phyloP scores from a whole-genome alignment of 1,140 invertebrate genomes.

The Druon quercuslanigerum region DNA sequence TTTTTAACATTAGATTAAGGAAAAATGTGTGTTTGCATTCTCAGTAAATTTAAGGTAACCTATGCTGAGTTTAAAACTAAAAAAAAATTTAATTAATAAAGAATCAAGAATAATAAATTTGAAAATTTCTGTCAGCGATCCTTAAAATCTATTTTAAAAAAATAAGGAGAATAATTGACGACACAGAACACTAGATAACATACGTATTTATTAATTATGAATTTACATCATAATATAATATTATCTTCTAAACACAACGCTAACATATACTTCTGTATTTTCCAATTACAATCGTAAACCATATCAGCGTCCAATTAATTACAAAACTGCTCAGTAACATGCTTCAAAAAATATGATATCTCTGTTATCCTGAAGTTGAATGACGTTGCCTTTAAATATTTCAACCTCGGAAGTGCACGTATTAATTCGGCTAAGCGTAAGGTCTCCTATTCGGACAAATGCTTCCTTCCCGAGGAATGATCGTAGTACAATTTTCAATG shows the following conservation, averaged over 20 bases:
- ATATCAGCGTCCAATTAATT: slow-evolving; percentile 63
- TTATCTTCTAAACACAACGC: slow-evolving; percentile 74
- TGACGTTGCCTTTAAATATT: slow-evolving; percentile 34
- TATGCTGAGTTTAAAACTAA: too few species aligned
- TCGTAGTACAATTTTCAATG: slow-evolving; percentile 32
- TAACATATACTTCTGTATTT: slow-evolving; percentile 72
- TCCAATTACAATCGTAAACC: slow-evolving; percentile 64
- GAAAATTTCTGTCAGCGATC: background rate
- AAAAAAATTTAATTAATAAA: too few species aligned
- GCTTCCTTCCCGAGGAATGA: slow-evolving; percentile 56
- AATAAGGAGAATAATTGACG: background rate
- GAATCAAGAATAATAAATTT: background rate
- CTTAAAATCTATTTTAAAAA: background rate
- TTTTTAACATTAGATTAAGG: too few species aligned
- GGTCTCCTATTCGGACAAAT: slow-evolving; percentile 60
- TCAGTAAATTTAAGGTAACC: too few species aligned
- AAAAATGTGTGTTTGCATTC: too few species aligned
- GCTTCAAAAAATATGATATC: slow-evolving; percentile 67
- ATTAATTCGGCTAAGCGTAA: slow-evolving; percentile 30
- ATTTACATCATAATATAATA: slow-evolving; percentile 73
- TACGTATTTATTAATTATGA: slow-evolving; percentile 71
- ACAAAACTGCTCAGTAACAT: slow-evolving; percentile 66
- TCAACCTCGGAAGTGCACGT: slow-evolving; percentile 49
- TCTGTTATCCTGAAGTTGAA: slow-evolving; percentile 58
- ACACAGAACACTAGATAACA: slow-evolving; percentile 57